Evolutionary conservation across 1,140 invertebrate species (phyloP).

Genomic region (Akabosia matsudoensis): DNA sequence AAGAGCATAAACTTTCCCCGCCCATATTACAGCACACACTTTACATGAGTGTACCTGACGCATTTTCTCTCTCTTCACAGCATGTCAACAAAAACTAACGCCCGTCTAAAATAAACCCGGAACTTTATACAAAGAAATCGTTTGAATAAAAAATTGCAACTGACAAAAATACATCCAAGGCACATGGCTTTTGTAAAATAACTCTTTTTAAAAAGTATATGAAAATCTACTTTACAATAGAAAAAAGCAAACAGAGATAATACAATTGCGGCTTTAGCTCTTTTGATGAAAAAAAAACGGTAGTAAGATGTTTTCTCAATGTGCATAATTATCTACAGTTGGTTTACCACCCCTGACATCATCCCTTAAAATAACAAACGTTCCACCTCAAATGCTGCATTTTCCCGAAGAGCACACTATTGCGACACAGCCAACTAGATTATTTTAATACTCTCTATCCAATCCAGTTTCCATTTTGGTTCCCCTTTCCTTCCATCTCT

Average conservation of each 20-base stretch:
- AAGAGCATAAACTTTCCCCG: too few relatives aligned
- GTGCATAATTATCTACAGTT: constrained; percentile 16
- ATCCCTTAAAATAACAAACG: constrained; percentile 41
- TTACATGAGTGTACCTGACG: too few relatives aligned
- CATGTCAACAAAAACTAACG: not conserved
- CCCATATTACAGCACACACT: too few relatives aligned
- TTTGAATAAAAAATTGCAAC: constrained; percentile 3
- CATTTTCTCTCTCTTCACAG: too few relatives aligned
- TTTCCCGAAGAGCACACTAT: constrained; percentile 28
- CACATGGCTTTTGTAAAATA: not conserved
- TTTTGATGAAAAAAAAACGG: too few relatives aligned
- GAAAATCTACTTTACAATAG: not conserved
- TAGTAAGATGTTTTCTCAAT: constrained; percentile 10
- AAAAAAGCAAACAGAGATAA: not conserved
- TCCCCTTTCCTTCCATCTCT: not conserved
- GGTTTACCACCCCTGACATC: constrained; percentile 18
- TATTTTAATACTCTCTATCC: constrained; percentile 10
- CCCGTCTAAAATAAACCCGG: not conserved
- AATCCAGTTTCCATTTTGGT: constrained; percentile 1
- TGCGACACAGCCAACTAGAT: constrained; percentile 8
- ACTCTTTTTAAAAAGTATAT: too few relatives aligned
- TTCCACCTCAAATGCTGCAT: constrained; percentile 30
- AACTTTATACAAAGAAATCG: not conserved
- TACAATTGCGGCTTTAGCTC: too few relatives aligned
- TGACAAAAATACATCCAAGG: constrained; percentile 3